phyloP scores from a whole-genome alignment of 2,888 invertebrate species.

The Polia nebulosa region DNA sequence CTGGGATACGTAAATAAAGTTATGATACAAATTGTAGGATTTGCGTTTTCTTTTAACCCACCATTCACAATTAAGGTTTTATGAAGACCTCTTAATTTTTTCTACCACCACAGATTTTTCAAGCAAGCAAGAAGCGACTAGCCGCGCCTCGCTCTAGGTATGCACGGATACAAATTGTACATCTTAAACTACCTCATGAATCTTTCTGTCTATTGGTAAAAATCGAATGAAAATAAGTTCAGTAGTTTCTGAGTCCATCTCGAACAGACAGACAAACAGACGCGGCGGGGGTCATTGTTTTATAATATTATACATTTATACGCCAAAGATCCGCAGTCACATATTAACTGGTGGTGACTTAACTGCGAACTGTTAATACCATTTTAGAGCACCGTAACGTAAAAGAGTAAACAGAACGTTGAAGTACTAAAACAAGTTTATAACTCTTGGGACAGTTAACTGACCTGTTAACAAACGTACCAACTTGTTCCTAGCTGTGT shows the following conservation, averaged over 20 bases:
- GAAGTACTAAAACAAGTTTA: conserved; percentile 52
- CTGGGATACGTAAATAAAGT: conserved; percentile 89
- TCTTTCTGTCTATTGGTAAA: no score
- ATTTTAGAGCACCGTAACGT: conserved; percentile 23
- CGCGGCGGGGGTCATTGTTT: no score
- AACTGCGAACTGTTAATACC: conserved; percentile 3
- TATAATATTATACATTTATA: no score
- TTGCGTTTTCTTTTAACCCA: conserved; percentile 5
- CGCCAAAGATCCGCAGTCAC: no score
- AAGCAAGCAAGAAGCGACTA: no score
- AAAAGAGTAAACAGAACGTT: conserved; percentile 46
- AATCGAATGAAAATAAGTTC: no score
- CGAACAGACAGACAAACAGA: neutral
- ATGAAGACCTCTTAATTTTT: neutral
- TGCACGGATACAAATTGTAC: no score
- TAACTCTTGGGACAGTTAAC: conserved; percentile 57
- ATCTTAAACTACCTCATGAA: no score
- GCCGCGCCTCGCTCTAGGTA: no score
- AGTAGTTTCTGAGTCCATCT: no score
- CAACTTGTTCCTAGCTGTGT: conserved; percentile 50
- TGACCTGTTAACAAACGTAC: conserved; percentile 49
- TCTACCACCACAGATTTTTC: no score
- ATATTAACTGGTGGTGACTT: neutral
- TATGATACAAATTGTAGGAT: conserved; percentile 71
- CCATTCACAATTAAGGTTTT: neutral